Conservation (phyloP, 2,113 vertebrate species). For the Lepisosteus osseus region DNA sequence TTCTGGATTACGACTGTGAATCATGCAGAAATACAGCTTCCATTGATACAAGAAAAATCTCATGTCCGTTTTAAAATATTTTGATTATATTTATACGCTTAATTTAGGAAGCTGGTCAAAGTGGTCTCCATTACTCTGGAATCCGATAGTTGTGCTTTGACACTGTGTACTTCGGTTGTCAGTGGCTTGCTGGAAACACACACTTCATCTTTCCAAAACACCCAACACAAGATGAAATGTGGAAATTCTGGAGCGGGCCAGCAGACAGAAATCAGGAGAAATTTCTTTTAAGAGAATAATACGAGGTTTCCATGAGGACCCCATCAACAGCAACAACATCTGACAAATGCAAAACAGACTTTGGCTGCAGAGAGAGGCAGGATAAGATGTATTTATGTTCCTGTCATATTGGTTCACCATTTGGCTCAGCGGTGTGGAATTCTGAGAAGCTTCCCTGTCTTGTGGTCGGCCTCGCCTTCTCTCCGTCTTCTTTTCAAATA, state of each 20-base stretch:
- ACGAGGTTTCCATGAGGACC: slow-evolving; percentile 23
- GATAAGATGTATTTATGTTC: slow-evolving; percentile 30
- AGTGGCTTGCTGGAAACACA: no score
- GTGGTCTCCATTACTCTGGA: no score
- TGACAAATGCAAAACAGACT: slow-evolving; percentile 38
- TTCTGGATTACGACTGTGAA: no score
- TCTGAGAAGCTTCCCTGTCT: slow-evolving; percentile 29
- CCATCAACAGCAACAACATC: slow-evolving; percentile 32
- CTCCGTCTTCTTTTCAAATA: slow-evolving; percentile 55
- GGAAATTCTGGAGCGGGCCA: neutral
- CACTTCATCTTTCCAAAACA: no score
- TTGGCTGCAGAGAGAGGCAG: slow-evolving; percentile 17
- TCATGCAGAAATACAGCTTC: no score
- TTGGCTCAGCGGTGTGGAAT: slow-evolving; percentile 31
- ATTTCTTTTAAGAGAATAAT: slow-evolving; percentile 34
- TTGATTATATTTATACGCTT: no score
- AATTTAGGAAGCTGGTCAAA: no score
- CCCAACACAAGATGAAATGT: no score
- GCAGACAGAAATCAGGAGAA: slow-evolving; percentile 11
- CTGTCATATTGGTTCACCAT: slow-evolving; percentile 39
- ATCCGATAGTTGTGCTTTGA: no score
- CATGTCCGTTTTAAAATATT: no score
- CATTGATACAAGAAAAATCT: no score
- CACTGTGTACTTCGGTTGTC: no score
- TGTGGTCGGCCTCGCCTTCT: slow-evolving; percentile 4